Evolutionary conservation across 2,888 invertebrate genomes (phyloP), one percentile per base, ranked within the genome.

Genomic region (Pegoplata infirma): DNA sequence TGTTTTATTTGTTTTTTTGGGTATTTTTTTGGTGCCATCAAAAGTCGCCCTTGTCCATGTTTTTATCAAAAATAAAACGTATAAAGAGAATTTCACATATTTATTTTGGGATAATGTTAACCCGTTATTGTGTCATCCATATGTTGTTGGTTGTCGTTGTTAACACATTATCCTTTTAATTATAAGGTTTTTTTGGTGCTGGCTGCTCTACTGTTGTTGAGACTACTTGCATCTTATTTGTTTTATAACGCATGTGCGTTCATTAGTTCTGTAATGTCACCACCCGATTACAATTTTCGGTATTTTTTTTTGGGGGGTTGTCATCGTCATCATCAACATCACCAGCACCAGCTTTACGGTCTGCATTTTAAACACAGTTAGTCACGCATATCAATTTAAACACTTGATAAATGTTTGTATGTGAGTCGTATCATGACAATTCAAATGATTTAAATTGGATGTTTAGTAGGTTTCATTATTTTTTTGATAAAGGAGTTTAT

Each of bases 381-480:
- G 87, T 85, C 87, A 87, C 87, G 87, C 87, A 87, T 86, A 86
- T 87, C 85, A 85, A 80, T 80, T 81, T 82, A 71, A 75, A 76
- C 68, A 71, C 78, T 77, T 80, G 78, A 81, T 79, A 63, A 78
- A 80, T 36, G 66, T 72, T 66, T n/a, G n/a, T n/a, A n/a, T n/a
- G n/a, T n/a, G n/a, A n/a, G n/a, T n/a, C n/a, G 44, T 61, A 59
- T 67, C 66, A 68, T 79, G 71, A 67, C 77, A 73, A 73, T 78
- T 46, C 46, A 40, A 59, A 55, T 47, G 5, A 56, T 40, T 40
- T n/a, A 40, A 40, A 40, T 40, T 40, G 36, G n/a, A 40, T 40
- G 36, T 40, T 0, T n/a, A n/a, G 36, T n/a, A 14, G 36, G 36
- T n/a, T 40, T n/a, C n/a, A 5, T 6, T 3, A 25, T n/a, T 0